Base-by-base conservation (phyloP, 2,888 invertebrate genomes). In the Cataglyphis livida region DNA sequence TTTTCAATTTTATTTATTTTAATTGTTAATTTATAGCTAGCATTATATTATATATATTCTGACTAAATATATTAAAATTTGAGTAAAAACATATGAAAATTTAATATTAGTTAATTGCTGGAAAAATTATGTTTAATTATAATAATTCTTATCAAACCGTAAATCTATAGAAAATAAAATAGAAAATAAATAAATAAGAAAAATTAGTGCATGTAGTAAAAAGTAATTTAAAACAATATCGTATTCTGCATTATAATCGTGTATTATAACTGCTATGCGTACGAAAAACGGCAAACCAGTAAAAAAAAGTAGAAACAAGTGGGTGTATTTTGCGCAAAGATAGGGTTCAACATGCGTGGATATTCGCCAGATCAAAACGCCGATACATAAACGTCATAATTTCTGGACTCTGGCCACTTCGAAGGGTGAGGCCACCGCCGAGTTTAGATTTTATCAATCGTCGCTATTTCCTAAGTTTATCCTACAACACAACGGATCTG, bases 361-460 rank as follows among this genome's bases (percentile, higher is more conserved):
- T 82, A 81, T 78, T 70, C 88, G 91, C 91, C 92, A 92, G 89
- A 92, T 90, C 90, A 91, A 92, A 91, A 90, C 82, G 87, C 90
- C 91, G 92, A 92, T 91, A 93, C 89, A 88, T 90, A 74, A 89
- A 84, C 88, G 85, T 90, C 89, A 90, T 94, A 91, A 92, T 91
- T 93, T 92, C 92, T 94, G 94, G 93, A 93, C 90, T 85, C 84
- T 86, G 87, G 93, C 94, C 93, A 94, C 92, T 91, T 90, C 86
- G 90, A 91, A 91, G 89, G 87, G 83, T 88, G 91, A 93, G 89
- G 90, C 91, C 93, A 94, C 89, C 91, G 91, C 91, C 90, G 89
- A 90, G 92, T 92, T 93, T 94, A 94, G 93, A 93, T 92, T 91
- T 90, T 90, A 90, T 93, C 92, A 93, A 93, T 94, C 92, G 88